Evolutionary conservation across 2,113 vertebrate genomes (phyloP).

Genomic region (Oreocharis arfaki): DNA sequence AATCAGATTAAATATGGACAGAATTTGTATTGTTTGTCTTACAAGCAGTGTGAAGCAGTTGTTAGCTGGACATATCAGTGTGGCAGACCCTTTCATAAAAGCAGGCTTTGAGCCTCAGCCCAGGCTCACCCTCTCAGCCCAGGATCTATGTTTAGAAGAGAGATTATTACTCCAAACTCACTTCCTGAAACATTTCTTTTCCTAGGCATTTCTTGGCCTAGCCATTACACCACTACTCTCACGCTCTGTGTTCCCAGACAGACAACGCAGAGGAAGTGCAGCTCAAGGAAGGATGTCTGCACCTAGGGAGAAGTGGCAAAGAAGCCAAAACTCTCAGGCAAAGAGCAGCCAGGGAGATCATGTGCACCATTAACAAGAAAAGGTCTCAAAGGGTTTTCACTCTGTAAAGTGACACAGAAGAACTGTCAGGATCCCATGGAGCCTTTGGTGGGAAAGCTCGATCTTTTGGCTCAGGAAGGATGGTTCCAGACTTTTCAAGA

Average conservation of each 20-base stretch:
- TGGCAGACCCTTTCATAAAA: neutral
- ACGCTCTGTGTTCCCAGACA: accelerated
- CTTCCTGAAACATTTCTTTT: neutral
- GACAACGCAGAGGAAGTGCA: neutral
- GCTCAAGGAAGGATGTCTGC: accelerated
- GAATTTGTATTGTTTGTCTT: neutral
- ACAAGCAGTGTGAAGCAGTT: neutral
- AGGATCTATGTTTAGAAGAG: neutral
- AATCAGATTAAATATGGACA: neutral
- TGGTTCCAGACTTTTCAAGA: neutral
- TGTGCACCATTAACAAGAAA: accelerated
- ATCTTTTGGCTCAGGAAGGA: neutral
- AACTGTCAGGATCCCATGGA: accelerated
- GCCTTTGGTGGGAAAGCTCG: accelerated
- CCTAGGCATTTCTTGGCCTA: neutral
- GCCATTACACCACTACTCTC: accelerated
- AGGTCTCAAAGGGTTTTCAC: neutral
- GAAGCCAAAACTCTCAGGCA: neutral
- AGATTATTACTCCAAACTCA: neutral
- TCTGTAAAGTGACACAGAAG: neutral
- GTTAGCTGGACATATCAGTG: neutral
- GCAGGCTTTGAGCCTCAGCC: neutral
- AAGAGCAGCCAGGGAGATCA: neutral
- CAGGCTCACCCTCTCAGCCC: neutral
- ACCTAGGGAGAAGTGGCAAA: accelerated